Evolutionary conservation across 2,888 invertebrate genomes (phyloP).

Genomic region (Sepiola atlantica): DNA sequence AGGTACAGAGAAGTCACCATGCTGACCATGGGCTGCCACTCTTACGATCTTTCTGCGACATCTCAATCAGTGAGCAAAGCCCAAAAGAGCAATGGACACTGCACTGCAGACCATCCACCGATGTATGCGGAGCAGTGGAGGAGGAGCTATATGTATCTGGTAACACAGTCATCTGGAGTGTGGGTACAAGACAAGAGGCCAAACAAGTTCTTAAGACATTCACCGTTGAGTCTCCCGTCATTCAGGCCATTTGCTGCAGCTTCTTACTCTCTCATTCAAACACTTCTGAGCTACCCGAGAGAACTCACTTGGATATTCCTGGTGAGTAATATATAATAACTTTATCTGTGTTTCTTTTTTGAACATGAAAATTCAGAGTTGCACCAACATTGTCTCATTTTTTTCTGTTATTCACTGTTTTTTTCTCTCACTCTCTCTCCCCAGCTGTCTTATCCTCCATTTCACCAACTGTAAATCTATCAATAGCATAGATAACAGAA

Average conservation of each 20-base stretch:
- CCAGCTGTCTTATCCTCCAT: too few relatives aligned
- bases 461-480: too few relatives aligned
- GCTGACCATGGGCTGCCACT: constrained; percentile 67
- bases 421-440: too few relatives aligned
- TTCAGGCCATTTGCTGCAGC: constrained; percentile 77
- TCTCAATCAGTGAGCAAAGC: constrained; percentile 64
- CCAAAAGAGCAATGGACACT: constrained; percentile 69
- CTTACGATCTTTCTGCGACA: constrained; percentile 67
- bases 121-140: constrained; percentile 45
- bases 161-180: constrained; percentile 87
- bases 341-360: neutral
- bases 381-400: too few relatives aligned
- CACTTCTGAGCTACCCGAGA: neutral
- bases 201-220: constrained; percentile 80
- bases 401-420: too few relatives aligned
- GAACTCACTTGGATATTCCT: constrained; percentile 40
- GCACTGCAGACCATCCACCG: constrained; percentile 50
- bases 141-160: constrained; percentile 92
- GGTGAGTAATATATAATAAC: neutral
- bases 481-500: too few relatives aligned
- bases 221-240: constrained; percentile 87
- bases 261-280: constrained; percentile 44
- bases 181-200: constrained; percentile 70
- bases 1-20: constrained; percentile 61
- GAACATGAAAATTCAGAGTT: too few relatives aligned